Base-by-base conservation (phyloP, 2,113 vertebrate genomes). In the Electrona antarctica region DNA sequence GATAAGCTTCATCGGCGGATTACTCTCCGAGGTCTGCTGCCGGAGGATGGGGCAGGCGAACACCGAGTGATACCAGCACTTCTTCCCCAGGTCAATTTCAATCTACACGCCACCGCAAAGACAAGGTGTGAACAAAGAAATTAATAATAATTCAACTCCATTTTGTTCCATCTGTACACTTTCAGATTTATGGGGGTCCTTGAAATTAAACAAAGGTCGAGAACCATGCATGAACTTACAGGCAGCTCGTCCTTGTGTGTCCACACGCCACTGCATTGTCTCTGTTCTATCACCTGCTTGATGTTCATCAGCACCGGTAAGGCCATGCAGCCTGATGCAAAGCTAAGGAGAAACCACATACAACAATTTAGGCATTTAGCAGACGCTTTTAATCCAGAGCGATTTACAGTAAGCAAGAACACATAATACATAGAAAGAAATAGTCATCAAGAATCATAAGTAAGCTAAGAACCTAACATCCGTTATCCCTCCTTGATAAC, bases 1-100 rank as follows among this genome's bases (percentile, higher is more conserved):
- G 86, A 96, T 95, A 66, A 97, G 95, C 83, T 96, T 97, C 94
- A 97, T 95, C 15, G 96, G 96, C 28, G 95, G 96, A 78, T 96
- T 97, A 80, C 95, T 95, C 76, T 97, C 95, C 0, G 95, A 95
- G 0, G 96, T 96, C 85, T 97, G 96, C 89, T 96, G 95, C 73
- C 95, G 89, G 45, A 97, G 93, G 84, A 97, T 96, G 45, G 95
- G 96, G 84, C 95, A 97, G 12, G 96, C 95, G 4, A 97, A 97
- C 84, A 97, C 95, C 0, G 95, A 96, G 84, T 97, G 96, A 85
- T 96, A 97, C 95, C 96, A 97, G 89, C 95, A 97, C 86, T 97
- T 97, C 91, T 96, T 97, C 47, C 95, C 96, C 0, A 97, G 91
- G 82, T 97, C 96, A 0, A 96, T 96, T 89, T 97, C 96, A 78